These are phyloP conservation scores for Hafferia zeledoni DNA, from an alignment of 2,797 vertebrate genomes.

Conservation along the genomic window DNA sequence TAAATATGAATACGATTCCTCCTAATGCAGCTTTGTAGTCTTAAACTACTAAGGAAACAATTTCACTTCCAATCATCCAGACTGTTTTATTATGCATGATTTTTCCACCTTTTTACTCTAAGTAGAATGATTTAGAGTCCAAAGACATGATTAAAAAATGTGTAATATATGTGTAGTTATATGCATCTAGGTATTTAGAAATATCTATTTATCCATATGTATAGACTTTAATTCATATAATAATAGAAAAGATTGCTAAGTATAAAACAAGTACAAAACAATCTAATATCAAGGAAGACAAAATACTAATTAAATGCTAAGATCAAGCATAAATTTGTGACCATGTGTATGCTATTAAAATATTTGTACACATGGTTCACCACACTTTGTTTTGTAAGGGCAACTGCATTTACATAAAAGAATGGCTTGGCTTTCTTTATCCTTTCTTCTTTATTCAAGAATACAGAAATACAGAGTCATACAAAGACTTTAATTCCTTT, in stretches of 20 bases:
- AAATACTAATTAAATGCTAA: not conserved
- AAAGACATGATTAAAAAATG: not conserved
- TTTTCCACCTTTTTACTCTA: not conserved
- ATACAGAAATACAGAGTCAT: not conserved
- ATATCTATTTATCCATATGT: not conserved
- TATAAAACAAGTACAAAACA: not conserved
- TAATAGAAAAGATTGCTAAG: not conserved
- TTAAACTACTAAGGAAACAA: not conserved
- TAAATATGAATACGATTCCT: not conserved
- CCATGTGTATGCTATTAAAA: not conserved
- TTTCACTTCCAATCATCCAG: not conserved
- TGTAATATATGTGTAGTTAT: not conserved
- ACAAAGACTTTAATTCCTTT: not conserved
- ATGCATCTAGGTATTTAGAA: not conserved
- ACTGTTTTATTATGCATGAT: not conserved
- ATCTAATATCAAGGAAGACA: not conserved
- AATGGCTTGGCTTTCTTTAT: not conserved
- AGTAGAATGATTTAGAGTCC: not conserved
- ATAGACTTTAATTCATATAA: not conserved
- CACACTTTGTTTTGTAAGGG: not conserved
- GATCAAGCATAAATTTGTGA: not conserved
- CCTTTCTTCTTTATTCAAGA: not conserved
- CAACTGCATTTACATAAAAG: not conserved
- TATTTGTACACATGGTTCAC: not conserved
- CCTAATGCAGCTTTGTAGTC: not conserved